These are phyloP conservation scores for Himalopsyche phryganea DNA, from an alignment of 1,140 invertebrate species.

Conservation along the genomic window DNA sequence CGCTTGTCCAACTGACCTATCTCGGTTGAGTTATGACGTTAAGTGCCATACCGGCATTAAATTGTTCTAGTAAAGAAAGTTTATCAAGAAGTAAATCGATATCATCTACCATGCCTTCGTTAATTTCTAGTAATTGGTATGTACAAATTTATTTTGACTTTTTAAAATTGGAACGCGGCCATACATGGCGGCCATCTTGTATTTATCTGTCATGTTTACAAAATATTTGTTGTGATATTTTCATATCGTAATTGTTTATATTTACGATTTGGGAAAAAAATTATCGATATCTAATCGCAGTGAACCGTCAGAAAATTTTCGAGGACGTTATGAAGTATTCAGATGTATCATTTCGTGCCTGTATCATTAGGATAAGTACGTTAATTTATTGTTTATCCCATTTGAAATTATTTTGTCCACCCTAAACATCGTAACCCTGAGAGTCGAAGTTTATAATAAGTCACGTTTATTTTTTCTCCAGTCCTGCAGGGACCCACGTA, in stretches of 20 bases:
- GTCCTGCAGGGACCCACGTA: too few species aligned
- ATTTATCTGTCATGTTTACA: constrained; percentile 24
- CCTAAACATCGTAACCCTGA: too few species aligned
- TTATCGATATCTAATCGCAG: too few species aligned
- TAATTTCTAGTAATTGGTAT: constrained; percentile 27
- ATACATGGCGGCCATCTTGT: constrained; percentile 13
- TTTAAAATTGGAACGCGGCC: not conserved
- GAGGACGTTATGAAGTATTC: too few species aligned
- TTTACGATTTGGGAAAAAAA: not conserved
- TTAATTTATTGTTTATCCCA: not conserved
- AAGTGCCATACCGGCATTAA: constrained; percentile 28
- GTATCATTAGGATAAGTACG: not conserved
- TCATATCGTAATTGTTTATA: not conserved
- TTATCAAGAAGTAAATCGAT: constrained; percentile 20
- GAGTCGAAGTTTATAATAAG: too few species aligned
- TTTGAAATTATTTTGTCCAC: too few species aligned
- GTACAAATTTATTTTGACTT: constrained; percentile 5
- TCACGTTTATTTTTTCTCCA: too few species aligned
- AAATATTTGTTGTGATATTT: not conserved
- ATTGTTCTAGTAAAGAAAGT: constrained; percentile 27
- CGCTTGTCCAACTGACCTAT: constrained; percentile 12
- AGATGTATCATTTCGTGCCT: not conserved
- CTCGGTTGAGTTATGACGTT: constrained; percentile 30
- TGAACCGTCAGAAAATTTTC: not conserved
- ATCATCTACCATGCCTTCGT: constrained; percentile 25